These are phyloP conservation scores for Micoletzkya japonica DNA, from an alignment of 2,888 invertebrate species.

Conservation along the genomic window DNA sequence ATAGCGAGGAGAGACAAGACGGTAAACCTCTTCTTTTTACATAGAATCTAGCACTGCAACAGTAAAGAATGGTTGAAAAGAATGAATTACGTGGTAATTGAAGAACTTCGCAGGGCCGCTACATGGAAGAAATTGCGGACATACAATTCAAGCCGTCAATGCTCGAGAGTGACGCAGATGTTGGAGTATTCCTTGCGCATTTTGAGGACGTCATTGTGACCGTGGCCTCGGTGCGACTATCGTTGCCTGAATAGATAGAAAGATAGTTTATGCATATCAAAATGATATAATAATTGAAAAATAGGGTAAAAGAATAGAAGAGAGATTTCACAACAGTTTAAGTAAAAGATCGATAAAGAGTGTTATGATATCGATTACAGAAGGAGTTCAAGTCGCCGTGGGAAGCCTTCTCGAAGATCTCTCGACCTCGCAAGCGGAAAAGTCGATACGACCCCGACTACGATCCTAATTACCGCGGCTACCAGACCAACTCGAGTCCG, in stretches of 20 bases:
- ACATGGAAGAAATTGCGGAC: conserved; percentile 1
- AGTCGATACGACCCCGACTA: too few relatives aligned
- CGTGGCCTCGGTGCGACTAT: not conserved
- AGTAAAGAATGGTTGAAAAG: not conserved
- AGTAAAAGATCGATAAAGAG: not conserved
- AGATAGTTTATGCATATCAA: not conserved
- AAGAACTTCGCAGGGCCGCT: conserved; percentile 1
- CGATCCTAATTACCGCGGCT: too few relatives aligned
- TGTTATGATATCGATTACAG: too few relatives aligned
- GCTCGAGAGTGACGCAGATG: not conserved
- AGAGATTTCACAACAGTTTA: not conserved
- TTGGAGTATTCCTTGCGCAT: conserved; percentile 1
- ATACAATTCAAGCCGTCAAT: not conserved
- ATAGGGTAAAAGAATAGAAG: not conserved
- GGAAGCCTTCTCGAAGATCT: too few relatives aligned
- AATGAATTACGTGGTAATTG: too few relatives aligned
- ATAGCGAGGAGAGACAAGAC: conserved; percentile 12
- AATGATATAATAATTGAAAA: not conserved
- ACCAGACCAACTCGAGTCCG: too few relatives aligned
- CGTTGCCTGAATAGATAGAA: not conserved
- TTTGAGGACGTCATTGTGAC: conserved; percentile 5
- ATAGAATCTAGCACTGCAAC: not conserved
- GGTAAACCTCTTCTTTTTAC: not conserved
- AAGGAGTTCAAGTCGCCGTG: too few relatives aligned
- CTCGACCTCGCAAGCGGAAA: too few relatives aligned